A percentile compares a stretch with the other conserved stretches of the same genome.
Evolutionary conservation across 1,140 invertebrate species (phyloP).

Genomic region (Bilobella aurantiaca): DNA sequence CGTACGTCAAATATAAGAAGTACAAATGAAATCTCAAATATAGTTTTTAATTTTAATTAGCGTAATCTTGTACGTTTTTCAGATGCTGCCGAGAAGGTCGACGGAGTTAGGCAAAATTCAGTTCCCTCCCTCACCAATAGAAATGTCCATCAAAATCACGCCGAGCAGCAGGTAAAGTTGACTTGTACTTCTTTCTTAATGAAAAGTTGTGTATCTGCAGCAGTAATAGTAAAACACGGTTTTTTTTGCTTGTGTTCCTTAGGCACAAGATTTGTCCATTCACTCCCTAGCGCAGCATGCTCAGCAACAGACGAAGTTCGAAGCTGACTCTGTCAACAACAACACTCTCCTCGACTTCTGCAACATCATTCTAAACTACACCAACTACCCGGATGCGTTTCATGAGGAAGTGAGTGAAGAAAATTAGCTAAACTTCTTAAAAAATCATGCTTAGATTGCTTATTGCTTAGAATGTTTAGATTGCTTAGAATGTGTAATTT

Average conservation of each 20-base stretch:
- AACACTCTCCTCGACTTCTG: conserved; percentile 25
- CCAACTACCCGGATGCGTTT: conserved; percentile 30
- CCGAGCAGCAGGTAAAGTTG: not conserved
- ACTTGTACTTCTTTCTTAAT: not conserved
- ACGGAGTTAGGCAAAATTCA: not conserved
- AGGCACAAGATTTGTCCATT: conserved; percentile 15
- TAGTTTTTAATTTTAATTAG: too few species aligned
- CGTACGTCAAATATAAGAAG: too few species aligned
- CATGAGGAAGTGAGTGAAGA: conserved; percentile 14
- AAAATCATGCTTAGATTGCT: too few species aligned
- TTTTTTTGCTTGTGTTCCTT: not conserved
- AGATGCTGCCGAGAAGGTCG: too few species aligned
- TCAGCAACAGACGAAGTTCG: not conserved
- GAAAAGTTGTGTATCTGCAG: too few species aligned
- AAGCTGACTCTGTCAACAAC: conserved; percentile 10
- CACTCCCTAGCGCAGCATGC: too few species aligned
- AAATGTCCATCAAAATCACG: not conserved
- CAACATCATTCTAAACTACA: conserved; percentile 26
- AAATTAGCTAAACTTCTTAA: too few species aligned
- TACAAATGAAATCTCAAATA: too few species aligned
- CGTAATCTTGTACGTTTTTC: too few species aligned
- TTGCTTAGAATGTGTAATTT: too few species aligned
- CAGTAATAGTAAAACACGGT: not conserved
- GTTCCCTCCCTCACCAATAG: not conserved
- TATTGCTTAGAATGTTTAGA: too few species aligned